Base-by-base conservation (phyloP, 2,797 vertebrate genomes). In the Chromis chromis region DNA sequence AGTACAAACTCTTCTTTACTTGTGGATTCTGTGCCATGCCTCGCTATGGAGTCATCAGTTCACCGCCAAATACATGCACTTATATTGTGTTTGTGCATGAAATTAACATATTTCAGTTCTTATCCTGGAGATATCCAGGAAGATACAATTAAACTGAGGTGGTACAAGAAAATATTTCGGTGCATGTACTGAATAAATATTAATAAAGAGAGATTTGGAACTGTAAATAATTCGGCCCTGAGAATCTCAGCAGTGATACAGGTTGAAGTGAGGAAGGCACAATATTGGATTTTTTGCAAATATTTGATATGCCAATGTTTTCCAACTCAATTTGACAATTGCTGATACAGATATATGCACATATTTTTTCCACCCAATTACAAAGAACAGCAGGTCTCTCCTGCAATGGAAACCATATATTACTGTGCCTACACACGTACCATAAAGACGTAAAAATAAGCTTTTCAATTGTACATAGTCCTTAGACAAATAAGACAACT, bases 1-100 rank as follows among this genome's bases (percentile, higher is more conserved):
- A 33, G 55, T 52, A 24, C 33, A 65, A 83, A 79, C 81, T 64
- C 48, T 24, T 55, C 70, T 76, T 48, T 36, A 55, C 75, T 76
- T 69, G 60, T 54, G 31, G 42, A 81, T 75, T 78, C 54, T 28
- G 7, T 50, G 72, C 59, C 19, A 57, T 3, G 54, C 10, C 11
- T 36, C 11, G 40, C 49, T 59, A 40, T 25, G 25, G 22, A 65
- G 48, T 57, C 73, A 48, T 70, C 42, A 54, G 21, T 44, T 49
- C 61, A 16, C 28, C 39, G 27, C 36, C 44, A 7, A 24, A 27
- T 6, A 48, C 25, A 54, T 44, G 24, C 10, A 11, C n/a, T 7
- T 7, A 12, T 13, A 12, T 17, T 66, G 19, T 59, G 62, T 74
- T 52, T 39, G 76, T 55, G 28, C 19, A 31, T 40, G 57, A 22